These are phyloP conservation scores for Apamea anceps DNA, from an alignment of 2,888 invertebrate genomes.

Conservation along the genomic window DNA sequence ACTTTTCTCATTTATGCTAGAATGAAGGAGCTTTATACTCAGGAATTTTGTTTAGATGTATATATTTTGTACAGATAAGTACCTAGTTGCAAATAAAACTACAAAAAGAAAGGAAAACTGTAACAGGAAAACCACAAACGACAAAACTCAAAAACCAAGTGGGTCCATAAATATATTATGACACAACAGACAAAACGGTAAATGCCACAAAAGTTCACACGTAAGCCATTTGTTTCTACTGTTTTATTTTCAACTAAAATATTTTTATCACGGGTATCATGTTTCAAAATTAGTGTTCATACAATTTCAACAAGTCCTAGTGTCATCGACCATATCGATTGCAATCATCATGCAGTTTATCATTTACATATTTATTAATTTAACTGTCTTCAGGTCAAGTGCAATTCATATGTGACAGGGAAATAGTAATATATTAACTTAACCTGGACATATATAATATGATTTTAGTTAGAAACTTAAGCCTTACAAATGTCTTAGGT, in stretches of 20 bases:
- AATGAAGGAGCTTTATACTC: neutral
- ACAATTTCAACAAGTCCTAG: constrained; percentile 14
- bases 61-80: neutral
- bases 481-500: neutral
- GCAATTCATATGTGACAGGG: neutral
- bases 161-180: neutral
- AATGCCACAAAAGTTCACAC: constrained; percentile 9
- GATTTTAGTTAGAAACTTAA: neutral
- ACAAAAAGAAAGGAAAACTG: neutral
- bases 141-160: neutral
- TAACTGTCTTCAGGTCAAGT: constrained; percentile 1
- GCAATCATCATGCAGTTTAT: constrained; percentile 22
- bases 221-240: neutral
- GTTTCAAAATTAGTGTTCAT: constrained; percentile 18
- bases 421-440: neutral
- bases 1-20: neutral
- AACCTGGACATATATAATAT: neutral
- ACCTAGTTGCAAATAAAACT: neutral
- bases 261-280: constrained; percentile 1
- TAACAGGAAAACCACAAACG: neutral
- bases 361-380: constrained; percentile 15
- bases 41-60: neutral
- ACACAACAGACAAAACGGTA: constrained; percentile 3
- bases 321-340: constrained; percentile 41
- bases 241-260: neutral